These are phyloP conservation scores for Eptatretus burgeri DNA, from an alignment of 2,113 vertebrate species.

Conservation along the genomic window DNA sequence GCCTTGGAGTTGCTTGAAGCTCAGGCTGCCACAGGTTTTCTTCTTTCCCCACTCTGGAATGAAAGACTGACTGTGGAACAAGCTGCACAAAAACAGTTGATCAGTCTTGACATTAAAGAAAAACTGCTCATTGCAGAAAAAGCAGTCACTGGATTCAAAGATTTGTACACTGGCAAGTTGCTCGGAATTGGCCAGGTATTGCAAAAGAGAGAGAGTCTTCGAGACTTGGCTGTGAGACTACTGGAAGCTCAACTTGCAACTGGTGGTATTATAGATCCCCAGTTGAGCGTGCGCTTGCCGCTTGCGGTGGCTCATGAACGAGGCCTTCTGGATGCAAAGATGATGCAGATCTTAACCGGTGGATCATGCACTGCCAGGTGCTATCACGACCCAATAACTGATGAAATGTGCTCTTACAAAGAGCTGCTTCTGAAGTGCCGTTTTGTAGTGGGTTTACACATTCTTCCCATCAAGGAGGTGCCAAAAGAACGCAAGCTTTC, in stretches of 20 bases:
- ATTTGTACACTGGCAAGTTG: not conserved
- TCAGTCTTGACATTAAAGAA: not conserved
- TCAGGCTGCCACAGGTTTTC: slow-evolving; percentile 1
- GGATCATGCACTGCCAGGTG: not conserved
- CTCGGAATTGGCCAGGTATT: not conserved
- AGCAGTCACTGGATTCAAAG: not conserved
- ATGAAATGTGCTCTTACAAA: not conserved
- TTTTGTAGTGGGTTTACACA: not conserved
- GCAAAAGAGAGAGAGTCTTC: not conserved
- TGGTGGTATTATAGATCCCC: not conserved
- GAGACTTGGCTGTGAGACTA: not conserved
- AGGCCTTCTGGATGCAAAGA: not conserved
- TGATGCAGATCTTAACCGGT: not conserved
- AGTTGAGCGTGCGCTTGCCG: not conserved
- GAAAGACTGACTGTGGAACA: not conserved
- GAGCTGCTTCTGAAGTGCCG: slow-evolving; percentile 1
- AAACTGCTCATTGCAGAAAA: not conserved
- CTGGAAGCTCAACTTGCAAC: not conserved
- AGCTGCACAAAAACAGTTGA: not conserved
- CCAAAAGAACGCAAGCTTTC: not conserved
- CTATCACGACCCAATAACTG: not conserved
- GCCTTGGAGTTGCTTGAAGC: slow-evolving; percentile 2
- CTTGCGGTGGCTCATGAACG: not conserved
- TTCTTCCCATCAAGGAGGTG: slow-evolving; percentile 1
- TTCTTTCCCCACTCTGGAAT: not conserved